Evolutionary conservation across 2,797 vertebrate genomes (phyloP).

Genomic region (Halcyon chelicuti): DNA sequence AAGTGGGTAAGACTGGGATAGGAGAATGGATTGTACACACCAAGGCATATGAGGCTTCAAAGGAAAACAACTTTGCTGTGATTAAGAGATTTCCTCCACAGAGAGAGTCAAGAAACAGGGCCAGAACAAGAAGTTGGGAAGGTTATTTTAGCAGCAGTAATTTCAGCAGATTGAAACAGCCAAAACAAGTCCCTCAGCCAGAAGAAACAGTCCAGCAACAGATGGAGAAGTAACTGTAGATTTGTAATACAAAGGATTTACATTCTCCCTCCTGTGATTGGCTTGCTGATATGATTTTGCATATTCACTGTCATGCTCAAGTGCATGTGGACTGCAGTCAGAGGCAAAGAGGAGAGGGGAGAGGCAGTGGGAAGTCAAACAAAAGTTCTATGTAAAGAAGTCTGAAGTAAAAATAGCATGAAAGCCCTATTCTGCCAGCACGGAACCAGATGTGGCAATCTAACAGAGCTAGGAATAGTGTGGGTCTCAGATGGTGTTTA

Average conservation of each 20-base stretch:
- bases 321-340: background rate
- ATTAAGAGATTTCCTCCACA: background rate
- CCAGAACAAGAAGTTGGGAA: background rate
- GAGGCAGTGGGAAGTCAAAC: background rate
- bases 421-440: background rate
- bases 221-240: background rate
- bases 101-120: background rate
- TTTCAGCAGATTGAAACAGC: background rate
- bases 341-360: background rate
- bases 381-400: background rate
- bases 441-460: conserved; percentile 6
- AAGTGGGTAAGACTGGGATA: background rate
- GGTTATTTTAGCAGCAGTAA: background rate
- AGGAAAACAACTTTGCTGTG: background rate
- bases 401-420: conserved; percentile 48
- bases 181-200: background rate
- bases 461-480: background rate
- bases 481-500: conserved; percentile 3
- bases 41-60: background rate
- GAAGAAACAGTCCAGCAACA: background rate
- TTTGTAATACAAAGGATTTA: background rate
- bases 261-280: background rate
- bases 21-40: background rate
- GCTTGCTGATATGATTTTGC: background rate
- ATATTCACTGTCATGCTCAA: background rate